phyloP scores from a whole-genome alignment of 2,888 invertebrate species.

The Acheta domesticus region DNA sequence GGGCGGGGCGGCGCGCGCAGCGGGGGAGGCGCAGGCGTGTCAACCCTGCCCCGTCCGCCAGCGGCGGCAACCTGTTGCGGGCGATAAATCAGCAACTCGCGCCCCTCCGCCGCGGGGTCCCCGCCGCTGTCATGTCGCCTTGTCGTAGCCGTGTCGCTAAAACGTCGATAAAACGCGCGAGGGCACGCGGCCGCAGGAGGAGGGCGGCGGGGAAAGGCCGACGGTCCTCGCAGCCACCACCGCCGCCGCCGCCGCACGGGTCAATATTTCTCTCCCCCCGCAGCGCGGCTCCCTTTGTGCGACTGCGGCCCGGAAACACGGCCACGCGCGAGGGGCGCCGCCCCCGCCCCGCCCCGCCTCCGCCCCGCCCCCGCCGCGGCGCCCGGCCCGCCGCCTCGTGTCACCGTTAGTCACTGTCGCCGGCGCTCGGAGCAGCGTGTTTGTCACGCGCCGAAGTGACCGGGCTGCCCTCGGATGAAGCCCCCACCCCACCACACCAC shows the following conservation, averaged over 20 bases:
- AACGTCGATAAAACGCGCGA: not conserved
- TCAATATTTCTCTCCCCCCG: too few species aligned
- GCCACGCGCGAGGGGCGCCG: not conserved
- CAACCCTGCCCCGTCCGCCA: not conserved
- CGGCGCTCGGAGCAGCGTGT: not conserved
- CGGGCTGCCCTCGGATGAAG: not conserved
- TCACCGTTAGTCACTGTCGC: not conserved
- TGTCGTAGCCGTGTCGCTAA: conserved; percentile 6
- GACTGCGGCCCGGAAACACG: too few species aligned
- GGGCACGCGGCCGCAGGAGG: too few species aligned
- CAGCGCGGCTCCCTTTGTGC: too few species aligned
- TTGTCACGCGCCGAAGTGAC: conserved; percentile 4
- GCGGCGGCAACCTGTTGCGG: not conserved
- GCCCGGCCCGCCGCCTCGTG: not conserved
- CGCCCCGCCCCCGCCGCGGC: not conserved
- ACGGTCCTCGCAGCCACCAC: too few species aligned
- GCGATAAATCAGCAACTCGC: not conserved
- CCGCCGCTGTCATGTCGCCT: conserved; percentile 18
- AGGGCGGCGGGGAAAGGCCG: too few species aligned
- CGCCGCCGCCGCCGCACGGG: too few species aligned
- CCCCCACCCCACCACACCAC: too few species aligned
- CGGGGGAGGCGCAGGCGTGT: not conserved
- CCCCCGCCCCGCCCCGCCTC: not conserved
- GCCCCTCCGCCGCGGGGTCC: not conserved
- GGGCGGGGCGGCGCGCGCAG: not conserved